Conservation (phyloP, 1,140 invertebrate species). For the Papilio glaucus region DNA sequence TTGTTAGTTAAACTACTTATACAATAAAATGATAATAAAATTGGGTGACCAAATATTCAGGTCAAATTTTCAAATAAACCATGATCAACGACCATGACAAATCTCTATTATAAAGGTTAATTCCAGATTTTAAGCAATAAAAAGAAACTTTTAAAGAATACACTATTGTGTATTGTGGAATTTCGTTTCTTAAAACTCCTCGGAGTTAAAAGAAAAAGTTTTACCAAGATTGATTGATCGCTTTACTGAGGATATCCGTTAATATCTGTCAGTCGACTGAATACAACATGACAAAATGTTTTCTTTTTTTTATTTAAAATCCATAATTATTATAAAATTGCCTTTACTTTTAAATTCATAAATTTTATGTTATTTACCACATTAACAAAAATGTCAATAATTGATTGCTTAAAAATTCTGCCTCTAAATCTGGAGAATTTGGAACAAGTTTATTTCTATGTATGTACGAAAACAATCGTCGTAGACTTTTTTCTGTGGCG, state of each 20-base stretch:
- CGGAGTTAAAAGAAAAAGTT: conserved; percentile 47
- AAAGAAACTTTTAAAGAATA: conserved; percentile 11
- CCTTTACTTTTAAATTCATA: neutral
- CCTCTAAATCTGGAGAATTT: neutral
- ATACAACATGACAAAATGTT: conserved; percentile 36
- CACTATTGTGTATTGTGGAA: neutral
- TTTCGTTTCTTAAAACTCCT: conserved; percentile 30
- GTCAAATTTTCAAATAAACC: neutral
- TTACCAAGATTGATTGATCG: conserved; percentile 67
- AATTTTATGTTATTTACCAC: neutral
- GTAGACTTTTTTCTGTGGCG: neutral
- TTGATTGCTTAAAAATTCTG: neutral
- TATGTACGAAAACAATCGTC: neutral
- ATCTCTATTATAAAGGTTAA: neutral
- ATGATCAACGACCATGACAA: neutral
- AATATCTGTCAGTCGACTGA: conserved; percentile 64
- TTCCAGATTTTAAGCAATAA: conserved; percentile 16
- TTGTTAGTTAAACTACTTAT: too few relatives aligned
- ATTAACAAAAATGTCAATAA: neutral
- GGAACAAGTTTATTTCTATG: neutral
- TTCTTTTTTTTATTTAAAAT: conserved; percentile 6
- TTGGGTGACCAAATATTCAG: too few relatives aligned
- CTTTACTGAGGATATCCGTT: conserved; percentile 65
- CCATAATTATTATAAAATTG: neutral
- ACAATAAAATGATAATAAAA: too few relatives aligned